A percentile compares a stretch with the other conserved stretches of the same genome.
Evolutionary conservation across 2,113 vertebrate species (phyloP).

Genomic region (Acanthochromis polyacanthus): DNA sequence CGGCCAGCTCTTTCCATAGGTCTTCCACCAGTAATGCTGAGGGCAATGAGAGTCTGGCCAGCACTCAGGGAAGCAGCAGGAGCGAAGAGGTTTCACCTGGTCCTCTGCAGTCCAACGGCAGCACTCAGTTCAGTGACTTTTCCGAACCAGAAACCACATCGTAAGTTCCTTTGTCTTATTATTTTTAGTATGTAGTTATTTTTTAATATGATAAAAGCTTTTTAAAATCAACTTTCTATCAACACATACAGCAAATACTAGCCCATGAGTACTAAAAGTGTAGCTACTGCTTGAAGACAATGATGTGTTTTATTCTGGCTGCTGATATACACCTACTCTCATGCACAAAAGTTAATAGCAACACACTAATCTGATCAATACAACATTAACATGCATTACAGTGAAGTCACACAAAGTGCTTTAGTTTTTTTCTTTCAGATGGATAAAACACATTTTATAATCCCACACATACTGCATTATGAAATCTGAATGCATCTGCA

Average conservation of each 20-base stretch:
- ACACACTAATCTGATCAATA: background rate
- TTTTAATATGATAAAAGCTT: background rate
- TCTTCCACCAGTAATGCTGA: conserved; percentile 27
- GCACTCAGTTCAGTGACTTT: conserved; percentile 72
- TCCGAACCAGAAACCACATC: conserved; percentile 73
- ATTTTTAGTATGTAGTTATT: background rate
- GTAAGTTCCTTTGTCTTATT: conserved; percentile 73
- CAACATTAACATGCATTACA: background rate
- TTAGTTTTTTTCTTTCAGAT: background rate
- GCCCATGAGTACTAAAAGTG: no score
- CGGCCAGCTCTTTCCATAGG: conserved; percentile 72
- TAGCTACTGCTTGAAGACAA: no score
- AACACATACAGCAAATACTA: background rate
- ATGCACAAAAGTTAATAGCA: background rate
- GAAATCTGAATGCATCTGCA: conserved; percentile 1
- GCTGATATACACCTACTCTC: background rate
- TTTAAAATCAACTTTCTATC: background rate
- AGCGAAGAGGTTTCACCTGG: conserved; percentile 79
- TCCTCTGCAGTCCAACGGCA: conserved; percentile 72
- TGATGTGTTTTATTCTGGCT: no score
- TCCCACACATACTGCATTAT: background rate
- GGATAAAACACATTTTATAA: background rate
- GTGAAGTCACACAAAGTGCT: background rate
- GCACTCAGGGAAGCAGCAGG: conserved; percentile 78
- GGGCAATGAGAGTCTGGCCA: conserved; percentile 68